These are phyloP conservation scores for Laterallus jamaicensis DNA, from an alignment of 2,113 vertebrate genomes.

Conservation along the genomic window DNA sequence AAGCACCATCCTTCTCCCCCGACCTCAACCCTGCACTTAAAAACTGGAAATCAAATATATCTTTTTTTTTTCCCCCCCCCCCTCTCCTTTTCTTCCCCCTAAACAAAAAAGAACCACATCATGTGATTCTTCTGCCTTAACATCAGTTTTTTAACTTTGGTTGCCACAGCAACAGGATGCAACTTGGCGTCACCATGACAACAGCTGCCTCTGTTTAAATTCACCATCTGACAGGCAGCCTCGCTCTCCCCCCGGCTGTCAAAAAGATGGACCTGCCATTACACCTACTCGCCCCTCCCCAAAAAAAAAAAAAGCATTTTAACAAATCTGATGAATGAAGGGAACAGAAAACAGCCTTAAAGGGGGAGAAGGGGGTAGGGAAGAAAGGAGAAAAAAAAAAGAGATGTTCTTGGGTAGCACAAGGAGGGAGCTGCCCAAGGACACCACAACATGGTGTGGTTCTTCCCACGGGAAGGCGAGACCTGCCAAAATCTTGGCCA, in stretches of 20 bases:
- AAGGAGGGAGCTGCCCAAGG: not conserved
- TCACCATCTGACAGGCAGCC: conserved; percentile 80
- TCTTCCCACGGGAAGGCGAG: not conserved
- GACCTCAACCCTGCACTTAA: not conserved
- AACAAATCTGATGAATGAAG: conserved; percentile 71
- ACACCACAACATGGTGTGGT: not conserved
- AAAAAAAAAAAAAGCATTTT: not conserved
- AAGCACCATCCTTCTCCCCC: not conserved
- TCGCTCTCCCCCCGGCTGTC: conserved; percentile 48
- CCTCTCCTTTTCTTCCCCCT: conserved; percentile 60
- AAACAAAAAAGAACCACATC: conserved; percentile 69
- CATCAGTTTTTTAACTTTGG: conserved; percentile 82
- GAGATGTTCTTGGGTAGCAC: not conserved
- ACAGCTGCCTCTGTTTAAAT: conserved; percentile 82
- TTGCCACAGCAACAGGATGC: conserved; percentile 81
- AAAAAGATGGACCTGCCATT: conserved; percentile 69
- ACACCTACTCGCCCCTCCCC: conserved; percentile 68
- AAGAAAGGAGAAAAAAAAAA: not conserved
- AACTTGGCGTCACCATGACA: conserved; percentile 81
- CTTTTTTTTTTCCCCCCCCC: conserved; percentile 59
- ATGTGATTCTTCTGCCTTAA: conserved; percentile 76
- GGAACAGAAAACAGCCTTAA: conserved; percentile 38
- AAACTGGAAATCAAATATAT: conserved; percentile 21
- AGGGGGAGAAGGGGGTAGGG: not conserved
- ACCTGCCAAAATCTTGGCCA: not conserved